These are phyloP conservation scores for Etheostoma spectabile DNA, from an alignment of 2,113 vertebrate genomes.

Conservation along the genomic window DNA sequence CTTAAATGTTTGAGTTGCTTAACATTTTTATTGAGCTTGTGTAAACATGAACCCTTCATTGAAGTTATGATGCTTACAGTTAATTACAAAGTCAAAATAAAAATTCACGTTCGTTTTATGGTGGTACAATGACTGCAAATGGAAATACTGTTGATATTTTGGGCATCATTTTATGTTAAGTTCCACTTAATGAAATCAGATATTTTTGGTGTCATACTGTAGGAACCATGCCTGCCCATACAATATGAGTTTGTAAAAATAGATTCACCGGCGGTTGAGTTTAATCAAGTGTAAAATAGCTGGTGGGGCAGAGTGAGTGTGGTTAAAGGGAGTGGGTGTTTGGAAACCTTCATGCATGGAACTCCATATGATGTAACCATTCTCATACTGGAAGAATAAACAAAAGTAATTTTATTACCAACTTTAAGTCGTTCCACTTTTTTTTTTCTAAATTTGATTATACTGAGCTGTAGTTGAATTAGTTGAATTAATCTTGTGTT, in stretches of 20 bases:
- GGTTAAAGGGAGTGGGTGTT: conserved; percentile 53
- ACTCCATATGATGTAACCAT: conserved; percentile 53
- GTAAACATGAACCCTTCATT: not conserved
- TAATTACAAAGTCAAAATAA: not conserved
- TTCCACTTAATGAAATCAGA: not conserved
- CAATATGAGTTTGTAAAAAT: not conserved
- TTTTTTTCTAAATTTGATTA: conserved; percentile 29
- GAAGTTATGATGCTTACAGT: not conserved
- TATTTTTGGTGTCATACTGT: not conserved
- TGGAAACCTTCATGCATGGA: conserved; percentile 34
- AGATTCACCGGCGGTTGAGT: not conserved
- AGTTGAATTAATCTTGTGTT: not conserved
- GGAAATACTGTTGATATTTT: not conserved
- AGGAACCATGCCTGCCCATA: not conserved
- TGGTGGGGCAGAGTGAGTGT: conserved; percentile 23
- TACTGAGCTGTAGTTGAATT: not conserved
- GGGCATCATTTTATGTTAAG: not conserved
- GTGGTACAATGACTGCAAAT: not conserved
- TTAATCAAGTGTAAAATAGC: conserved; percentile 12
- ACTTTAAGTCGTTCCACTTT: conserved; percentile 51
- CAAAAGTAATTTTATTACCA: conserved; percentile 38
- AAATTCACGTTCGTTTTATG: not conserved
- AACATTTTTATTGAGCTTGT: not conserved
- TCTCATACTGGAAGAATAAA: conserved; percentile 30
- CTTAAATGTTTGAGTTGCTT: not conserved